phyloP scores from a whole-genome alignment of 2,888 invertebrate species.

The Mythimna pallens region DNA sequence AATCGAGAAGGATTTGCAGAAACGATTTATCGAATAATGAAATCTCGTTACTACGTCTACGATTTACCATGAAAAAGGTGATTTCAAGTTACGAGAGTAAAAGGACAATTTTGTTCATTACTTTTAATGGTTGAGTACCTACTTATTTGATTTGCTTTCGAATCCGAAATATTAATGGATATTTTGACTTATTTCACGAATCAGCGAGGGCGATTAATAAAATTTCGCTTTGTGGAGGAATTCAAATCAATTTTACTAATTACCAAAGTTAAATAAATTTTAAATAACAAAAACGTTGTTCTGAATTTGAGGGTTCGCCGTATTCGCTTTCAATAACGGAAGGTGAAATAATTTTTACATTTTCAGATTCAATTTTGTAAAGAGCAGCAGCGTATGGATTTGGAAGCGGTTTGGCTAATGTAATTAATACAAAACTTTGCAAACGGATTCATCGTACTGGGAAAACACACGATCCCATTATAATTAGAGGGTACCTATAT shows the following conservation, averaged over 20 bases:
- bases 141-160: conserved; percentile 57
- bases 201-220: conserved; percentile 66
- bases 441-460: conserved; percentile 41
- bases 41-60: conserved; percentile 23
- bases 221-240: conserved; percentile 66
- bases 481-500: conserved; percentile 58
- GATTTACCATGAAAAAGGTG: conserved; percentile 29
- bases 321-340: conserved; percentile 62
- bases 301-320: conserved; percentile 39
- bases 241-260: conserved; percentile 70
- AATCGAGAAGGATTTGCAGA: conserved; percentile 29
- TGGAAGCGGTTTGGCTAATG: conserved; percentile 45
- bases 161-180: conserved; percentile 60
- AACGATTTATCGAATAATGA: conserved; percentile 45
- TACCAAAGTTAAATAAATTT: conserved; percentile 72
- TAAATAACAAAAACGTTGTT: conserved; percentile 67
- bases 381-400: conserved; percentile 47
- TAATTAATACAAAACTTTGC: conserved; percentile 52
- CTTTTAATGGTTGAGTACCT: conserved; percentile 57
- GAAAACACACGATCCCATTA: conserved; percentile 47
- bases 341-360: conserved; percentile 55
- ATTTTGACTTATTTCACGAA: conserved; percentile 65
- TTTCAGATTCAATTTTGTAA: conserved; percentile 49
- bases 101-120: conserved; percentile 59
- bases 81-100: conserved; percentile 26